phyloP scores from a whole-genome alignment of 2,888 invertebrate genomes.

The Ophraella communa region DNA sequence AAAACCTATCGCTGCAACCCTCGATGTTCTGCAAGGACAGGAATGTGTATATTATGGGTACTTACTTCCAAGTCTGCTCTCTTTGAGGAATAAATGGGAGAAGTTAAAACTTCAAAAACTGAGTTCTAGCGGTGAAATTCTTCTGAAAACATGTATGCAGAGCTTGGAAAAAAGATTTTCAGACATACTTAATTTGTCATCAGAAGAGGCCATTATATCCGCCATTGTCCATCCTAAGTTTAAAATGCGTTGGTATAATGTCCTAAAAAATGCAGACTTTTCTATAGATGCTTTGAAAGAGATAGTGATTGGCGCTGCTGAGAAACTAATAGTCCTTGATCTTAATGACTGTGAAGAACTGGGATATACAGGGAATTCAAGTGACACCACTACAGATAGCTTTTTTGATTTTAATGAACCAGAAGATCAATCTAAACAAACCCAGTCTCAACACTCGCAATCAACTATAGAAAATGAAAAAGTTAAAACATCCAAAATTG shows the following conservation, averaged over 20 bases:
- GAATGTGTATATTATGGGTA: conserved; percentile 55
- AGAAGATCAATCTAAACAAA: background rate
- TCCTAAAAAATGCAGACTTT: background rate
- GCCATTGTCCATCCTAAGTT: no score
- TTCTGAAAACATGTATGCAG: no score
- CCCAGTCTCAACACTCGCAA: background rate
- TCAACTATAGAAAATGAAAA: background rate
- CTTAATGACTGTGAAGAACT: background rate
- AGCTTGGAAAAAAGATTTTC: no score
- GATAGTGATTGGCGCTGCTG: background rate
- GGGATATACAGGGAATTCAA: no score
- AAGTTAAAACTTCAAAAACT: conserved; percentile 20
- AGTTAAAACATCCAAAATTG: conserved; percentile 5
- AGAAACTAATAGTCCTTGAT: background rate
- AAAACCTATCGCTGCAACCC: no score
- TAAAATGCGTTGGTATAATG: background rate
- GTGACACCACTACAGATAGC: no score
- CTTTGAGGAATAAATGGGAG: conserved; percentile 23
- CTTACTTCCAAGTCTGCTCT: conserved; percentile 18
- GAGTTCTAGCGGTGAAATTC: conserved; percentile 18
- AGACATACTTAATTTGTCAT: no score
- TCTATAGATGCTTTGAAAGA: background rate
- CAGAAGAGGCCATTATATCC: no score
- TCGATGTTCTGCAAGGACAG: conserved; percentile 74
- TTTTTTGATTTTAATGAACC: conserved; percentile 16